phyloP scores from a whole-genome alignment of 2,888 invertebrate genomes.

The Drosophila pseudotalamancana region DNA sequence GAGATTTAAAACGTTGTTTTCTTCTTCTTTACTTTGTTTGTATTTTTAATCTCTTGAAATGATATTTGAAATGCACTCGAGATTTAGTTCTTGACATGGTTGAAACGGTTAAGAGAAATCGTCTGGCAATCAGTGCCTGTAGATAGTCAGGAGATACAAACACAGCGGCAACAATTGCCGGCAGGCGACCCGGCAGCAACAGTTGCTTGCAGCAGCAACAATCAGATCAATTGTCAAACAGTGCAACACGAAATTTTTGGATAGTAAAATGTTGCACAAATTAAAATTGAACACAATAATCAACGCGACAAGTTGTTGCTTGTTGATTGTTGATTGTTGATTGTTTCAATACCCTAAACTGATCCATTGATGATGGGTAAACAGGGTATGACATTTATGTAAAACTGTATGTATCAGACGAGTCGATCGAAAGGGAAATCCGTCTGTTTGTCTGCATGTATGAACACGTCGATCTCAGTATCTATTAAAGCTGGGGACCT shows the following conservation, averaged over 20 bases:
- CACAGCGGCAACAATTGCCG: conserved; percentile 10
- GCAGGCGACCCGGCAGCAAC: no score
- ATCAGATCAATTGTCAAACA: conserved; percentile 50
- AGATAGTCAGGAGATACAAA: conserved; percentile 4
- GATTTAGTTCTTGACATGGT: conserved; percentile 61
- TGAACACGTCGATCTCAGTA: no score
- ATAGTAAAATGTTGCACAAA: conserved; percentile 74
- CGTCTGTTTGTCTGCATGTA: no score
- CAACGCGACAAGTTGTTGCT: conserved; percentile 63
- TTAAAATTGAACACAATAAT: conserved; percentile 78
- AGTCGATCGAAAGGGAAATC: no score
- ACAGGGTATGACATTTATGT: no score
- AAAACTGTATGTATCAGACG: no score
- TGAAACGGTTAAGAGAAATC: conserved; percentile 74
- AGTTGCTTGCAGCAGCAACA: conserved; percentile 10
- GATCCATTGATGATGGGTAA: conserved; percentile 14
- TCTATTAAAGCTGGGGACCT: no score
- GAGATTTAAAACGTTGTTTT: neutral
- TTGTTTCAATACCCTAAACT: no score
- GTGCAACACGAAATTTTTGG: conserved; percentile 35
- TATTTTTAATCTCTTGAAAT: conserved; percentile 1
- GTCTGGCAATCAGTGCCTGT: conserved; percentile 38
- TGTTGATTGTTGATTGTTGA: conserved; percentile 35
- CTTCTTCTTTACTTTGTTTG: neutral
- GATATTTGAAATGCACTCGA: conserved; percentile 30